Evolutionary conservation across 2,113 vertebrate genomes (phyloP).

Genomic region (Lontra canadensis): DNA sequence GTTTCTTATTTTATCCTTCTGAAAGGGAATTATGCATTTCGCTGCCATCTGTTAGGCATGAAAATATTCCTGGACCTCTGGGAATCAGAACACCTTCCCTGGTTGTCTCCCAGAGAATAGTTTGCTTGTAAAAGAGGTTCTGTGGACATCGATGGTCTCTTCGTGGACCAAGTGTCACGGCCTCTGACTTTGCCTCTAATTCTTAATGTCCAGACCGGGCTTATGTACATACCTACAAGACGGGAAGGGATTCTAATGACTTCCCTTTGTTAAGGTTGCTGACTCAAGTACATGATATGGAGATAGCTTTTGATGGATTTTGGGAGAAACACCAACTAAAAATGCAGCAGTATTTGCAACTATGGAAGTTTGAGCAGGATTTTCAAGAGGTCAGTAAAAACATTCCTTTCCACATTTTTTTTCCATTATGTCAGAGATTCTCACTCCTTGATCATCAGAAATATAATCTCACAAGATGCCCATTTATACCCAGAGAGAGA

Average conservation of each 20-base stretch:
- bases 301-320: constrained; percentile 97
- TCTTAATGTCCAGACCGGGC: neutral
- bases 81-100: neutral
- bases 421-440: neutral
- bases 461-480: neutral
- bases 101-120: neutral
- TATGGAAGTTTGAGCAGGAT: constrained; percentile 94
- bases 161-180: neutral
- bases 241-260: neutral
- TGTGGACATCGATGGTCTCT: neutral
- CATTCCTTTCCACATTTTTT: neutral
- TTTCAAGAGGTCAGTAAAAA: constrained; percentile 90
- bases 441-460: neutral
- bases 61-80: neutral
- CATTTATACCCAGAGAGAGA: neutral
- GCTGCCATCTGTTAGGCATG: neutral
- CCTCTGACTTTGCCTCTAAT: neutral
- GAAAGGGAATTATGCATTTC: neutral
- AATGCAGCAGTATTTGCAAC: constrained; percentile 95
- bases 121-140: neutral
- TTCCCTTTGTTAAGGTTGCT: constrained; percentile 88
- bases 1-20: constrained; percentile 4
- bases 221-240: neutral
- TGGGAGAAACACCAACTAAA: constrained; percentile 98
- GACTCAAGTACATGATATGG: constrained; percentile 95